Evolutionary conservation across 1,140 invertebrate species (phyloP).

Genomic region (Zaprionus kolodkinae): DNA sequence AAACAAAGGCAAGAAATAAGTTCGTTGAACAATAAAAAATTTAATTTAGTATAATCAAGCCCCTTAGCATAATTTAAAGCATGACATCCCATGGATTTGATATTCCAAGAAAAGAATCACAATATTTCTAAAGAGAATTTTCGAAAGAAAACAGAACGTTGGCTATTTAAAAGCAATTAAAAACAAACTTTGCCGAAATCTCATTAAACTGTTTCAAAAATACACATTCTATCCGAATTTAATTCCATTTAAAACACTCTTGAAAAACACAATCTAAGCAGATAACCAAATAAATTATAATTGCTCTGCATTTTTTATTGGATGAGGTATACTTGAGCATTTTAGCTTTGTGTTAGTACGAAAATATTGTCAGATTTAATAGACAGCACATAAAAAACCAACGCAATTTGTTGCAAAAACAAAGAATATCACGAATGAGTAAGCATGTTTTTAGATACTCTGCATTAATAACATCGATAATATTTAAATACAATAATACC

Average conservation of each 20-base stretch:
- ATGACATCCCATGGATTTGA: neutral
- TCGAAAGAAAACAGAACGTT: neutral
- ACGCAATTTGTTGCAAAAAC: conserved; percentile 39
- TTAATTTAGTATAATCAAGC: conserved; percentile 22
- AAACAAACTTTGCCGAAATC: neutral
- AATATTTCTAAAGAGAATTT: neutral
- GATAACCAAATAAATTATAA: neutral
- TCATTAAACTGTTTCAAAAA: neutral
- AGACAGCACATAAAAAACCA: conserved; percentile 49
- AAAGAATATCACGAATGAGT: neutral
- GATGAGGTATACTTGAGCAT: neutral
- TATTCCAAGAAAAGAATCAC: neutral
- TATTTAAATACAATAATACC: too few species aligned
- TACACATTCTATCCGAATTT: neutral
- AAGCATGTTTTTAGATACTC: neutral
- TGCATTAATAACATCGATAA: too few species aligned
- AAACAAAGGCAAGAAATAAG: conserved; percentile 4
- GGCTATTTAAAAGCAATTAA: neutral
- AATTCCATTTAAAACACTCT: conserved; percentile 1
- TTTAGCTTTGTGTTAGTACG: neutral
- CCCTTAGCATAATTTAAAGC: conserved; percentile 12
- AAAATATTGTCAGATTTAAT: conserved; percentile 20
- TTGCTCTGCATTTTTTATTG: neutral
- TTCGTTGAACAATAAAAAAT: conserved; percentile 1
- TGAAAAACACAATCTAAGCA: conserved; percentile 1